phyloP scores from a whole-genome alignment of 2,797 vertebrate genomes.

The Pseudochirops corinnae region DNA sequence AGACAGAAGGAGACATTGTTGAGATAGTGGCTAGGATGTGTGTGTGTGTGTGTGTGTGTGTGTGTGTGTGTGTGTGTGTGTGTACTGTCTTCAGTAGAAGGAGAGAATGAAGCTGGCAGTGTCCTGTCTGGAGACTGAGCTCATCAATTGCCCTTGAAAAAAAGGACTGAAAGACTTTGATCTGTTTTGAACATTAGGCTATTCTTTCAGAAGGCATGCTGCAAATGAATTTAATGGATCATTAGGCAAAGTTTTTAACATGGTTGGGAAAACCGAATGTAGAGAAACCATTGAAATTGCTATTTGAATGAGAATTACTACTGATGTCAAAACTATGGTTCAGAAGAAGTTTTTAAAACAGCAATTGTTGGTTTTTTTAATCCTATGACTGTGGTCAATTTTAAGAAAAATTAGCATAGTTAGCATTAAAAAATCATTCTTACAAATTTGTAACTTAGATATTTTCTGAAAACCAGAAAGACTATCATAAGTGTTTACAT shows the following conservation, averaged over 20 bases:
- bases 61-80: not conserved
- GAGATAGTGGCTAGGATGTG: not conserved
- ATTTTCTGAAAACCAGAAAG: not conserved
- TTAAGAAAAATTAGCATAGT: not conserved
- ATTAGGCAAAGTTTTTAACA: slow-evolving; percentile 66
- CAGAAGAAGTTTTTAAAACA: slow-evolving; percentile 2
- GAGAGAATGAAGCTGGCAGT: not conserved
- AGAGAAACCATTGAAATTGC: slow-evolving; percentile 9
- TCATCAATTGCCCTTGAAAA: slow-evolving; percentile 38
- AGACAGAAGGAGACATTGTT: slow-evolving; percentile 6
- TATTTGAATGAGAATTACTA: slow-evolving; percentile 3
- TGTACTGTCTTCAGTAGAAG: not conserved
- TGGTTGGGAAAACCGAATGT: slow-evolving; percentile 53
- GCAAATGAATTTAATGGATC: slow-evolving; percentile 64
- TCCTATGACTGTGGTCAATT: not conserved
- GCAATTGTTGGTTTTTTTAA: not conserved
- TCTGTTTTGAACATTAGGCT: slow-evolving; percentile 35
- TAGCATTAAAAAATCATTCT: not conserved
- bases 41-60: slow-evolving; percentile 5
- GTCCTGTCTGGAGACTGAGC: not conserved
- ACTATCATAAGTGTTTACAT: not conserved
- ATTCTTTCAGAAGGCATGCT: slow-evolving; percentile 2
- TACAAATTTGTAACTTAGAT: not conserved
- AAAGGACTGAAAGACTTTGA: not conserved
- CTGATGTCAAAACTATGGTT: slow-evolving; percentile 33